Evolutionary conservation across 2,888 invertebrate species (phyloP).

Genomic region (Adelognathus sp.): DNA sequence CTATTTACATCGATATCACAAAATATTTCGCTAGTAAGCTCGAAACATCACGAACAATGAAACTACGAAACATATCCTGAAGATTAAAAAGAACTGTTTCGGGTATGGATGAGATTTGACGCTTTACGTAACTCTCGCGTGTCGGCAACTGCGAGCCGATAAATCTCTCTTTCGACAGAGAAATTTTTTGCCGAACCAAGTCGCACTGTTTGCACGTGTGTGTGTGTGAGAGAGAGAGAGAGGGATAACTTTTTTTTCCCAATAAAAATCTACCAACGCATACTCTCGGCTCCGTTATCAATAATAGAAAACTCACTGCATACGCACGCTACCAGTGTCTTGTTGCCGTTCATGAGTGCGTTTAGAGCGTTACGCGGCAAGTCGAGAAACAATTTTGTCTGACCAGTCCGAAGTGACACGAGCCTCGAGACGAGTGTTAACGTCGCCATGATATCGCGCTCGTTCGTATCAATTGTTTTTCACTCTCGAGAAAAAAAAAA

Average conservation of each 20-base stretch:
- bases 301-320: conserved; percentile 77
- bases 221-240: background rate
- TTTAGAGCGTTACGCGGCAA: conserved; percentile 62
- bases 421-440: conserved; percentile 73
- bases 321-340: conserved; percentile 69
- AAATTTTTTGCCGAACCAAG: background rate
- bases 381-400: conserved; percentile 67
- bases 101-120: background rate
- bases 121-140: conserved; percentile 50
- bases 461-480: conserved; percentile 37
- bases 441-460: conserved; percentile 75
- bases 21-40: background rate
- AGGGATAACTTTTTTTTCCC: background rate
- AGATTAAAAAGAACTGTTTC: background rate
- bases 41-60: background rate
- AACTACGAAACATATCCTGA: background rate
- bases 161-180: background rate
- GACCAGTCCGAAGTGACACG: conserved; percentile 68
- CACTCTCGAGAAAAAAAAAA: background rate
- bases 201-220: too few species aligned
- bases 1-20: too few species aligned
- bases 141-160: background rate
- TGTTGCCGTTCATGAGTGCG: conserved; percentile 55
- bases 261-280: too few species aligned
- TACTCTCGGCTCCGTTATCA: too few species aligned